A percentile compares a stretch with the other conserved stretches of the same genome.
Evolutionary conservation across 2,888 invertebrate genomes (phyloP).

Genomic region (Xylota sylvarum): DNA sequence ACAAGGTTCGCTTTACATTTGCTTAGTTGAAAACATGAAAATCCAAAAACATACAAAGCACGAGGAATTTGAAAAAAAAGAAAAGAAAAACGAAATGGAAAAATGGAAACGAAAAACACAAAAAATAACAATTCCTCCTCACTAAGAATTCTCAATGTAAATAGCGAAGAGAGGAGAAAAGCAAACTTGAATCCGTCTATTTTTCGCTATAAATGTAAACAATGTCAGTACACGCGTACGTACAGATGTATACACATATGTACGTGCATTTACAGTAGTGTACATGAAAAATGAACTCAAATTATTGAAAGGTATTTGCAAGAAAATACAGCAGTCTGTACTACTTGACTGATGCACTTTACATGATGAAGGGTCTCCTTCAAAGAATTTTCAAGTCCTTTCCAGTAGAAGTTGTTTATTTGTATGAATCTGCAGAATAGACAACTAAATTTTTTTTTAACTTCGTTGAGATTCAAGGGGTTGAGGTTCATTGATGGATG

Average conservation of each 20-base stretch:
- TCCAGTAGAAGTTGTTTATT: no score
- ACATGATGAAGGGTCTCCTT: no score
- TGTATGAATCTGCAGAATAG: no score
- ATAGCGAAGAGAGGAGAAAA: conserved; percentile 12
- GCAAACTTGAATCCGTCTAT: conserved; percentile 20
- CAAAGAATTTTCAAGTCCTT: no score
- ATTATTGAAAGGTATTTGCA: neutral
- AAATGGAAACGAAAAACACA: conserved; percentile 4
- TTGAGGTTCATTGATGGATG: no score
- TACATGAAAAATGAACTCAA: neutral
- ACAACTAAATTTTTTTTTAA: no score
- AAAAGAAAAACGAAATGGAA: conserved; percentile 15
- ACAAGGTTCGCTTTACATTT: conserved; percentile 24
- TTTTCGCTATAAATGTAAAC: conserved; percentile 28
- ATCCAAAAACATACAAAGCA: neutral
- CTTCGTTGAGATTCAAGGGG: no score
- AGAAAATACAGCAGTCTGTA: no score
- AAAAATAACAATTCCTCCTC: conserved; percentile 29
- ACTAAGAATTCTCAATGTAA: conserved; percentile 38
- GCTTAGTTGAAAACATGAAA: neutral
- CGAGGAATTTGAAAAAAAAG: neutral
- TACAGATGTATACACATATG: neutral
- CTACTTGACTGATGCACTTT: no score
- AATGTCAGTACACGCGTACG: neutral
- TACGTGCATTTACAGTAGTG: neutral